These are phyloP conservation scores for Chlorospingus flavigularis DNA, from an alignment of 2,797 vertebrate genomes.

Conservation along the genomic window DNA sequence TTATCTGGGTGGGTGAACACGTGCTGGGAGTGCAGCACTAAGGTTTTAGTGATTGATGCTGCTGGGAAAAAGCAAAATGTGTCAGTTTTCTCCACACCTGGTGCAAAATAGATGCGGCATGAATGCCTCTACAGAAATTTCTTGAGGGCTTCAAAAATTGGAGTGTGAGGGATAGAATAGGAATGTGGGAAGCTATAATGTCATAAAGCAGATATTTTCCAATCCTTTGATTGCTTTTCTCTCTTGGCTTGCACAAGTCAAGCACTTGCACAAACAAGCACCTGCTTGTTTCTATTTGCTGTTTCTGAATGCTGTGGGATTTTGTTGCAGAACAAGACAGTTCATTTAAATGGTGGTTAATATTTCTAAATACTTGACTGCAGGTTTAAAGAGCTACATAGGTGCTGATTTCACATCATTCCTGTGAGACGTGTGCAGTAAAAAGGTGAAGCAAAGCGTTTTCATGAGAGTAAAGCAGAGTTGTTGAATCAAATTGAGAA, in stretches of 20 bases:
- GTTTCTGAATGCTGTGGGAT: not conserved
- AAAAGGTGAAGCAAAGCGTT: not conserved
- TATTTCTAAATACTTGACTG: not conserved
- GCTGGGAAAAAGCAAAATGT: not conserved
- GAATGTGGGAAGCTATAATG: not conserved
- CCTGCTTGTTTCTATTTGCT: not conserved
- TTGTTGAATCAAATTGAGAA: not conserved
- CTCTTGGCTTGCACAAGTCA: not conserved
- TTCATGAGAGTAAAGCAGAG: not conserved
- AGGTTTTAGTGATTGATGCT: slow-evolving; percentile 39
- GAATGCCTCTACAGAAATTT: not conserved
- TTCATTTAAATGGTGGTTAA: not conserved
- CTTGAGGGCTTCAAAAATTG: not conserved
- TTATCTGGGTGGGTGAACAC: slow-evolving; percentile 25
- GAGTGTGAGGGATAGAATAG: too few species aligned
- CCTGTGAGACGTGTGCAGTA: not conserved
- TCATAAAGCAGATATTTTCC: not conserved
- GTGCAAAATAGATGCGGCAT: not conserved
- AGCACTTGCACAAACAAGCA: not conserved
- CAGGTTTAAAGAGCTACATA: not conserved
- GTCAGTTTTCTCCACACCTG: not conserved
- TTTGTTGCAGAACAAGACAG: not conserved
- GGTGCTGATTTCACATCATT: not conserved
- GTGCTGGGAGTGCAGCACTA: slow-evolving; percentile 9
- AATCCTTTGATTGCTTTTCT: not conserved